Evolutionary conservation across 2,888 invertebrate genomes (phyloP).

Genomic region (Hydrotaea diabolus): DNA sequence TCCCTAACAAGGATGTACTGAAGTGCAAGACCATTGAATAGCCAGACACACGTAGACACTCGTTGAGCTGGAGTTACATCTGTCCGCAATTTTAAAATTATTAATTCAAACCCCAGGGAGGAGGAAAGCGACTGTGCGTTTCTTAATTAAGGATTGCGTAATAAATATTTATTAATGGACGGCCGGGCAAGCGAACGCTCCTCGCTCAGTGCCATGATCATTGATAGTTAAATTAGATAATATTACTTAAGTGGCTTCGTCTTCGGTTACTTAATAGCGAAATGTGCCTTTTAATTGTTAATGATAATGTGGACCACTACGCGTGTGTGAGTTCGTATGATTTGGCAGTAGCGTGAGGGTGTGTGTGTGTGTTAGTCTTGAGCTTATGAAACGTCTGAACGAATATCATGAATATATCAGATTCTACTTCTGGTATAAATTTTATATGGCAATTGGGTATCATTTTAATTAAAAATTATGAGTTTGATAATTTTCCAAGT

Average conservation of each 20-base stretch:
- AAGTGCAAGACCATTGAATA: no score
- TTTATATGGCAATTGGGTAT: slow-evolving; percentile 33
- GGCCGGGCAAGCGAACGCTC: neutral
- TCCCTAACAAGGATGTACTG: neutral
- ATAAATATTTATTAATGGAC: slow-evolving; percentile 26
- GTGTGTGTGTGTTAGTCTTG: neutral
- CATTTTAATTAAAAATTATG: slow-evolving; percentile 58
- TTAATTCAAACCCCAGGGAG: neutral
- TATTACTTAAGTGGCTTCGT: slow-evolving; percentile 19
- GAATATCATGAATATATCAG: neutral
- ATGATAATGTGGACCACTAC: neutral
- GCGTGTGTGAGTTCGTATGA: neutral
- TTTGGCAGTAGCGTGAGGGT: neutral
- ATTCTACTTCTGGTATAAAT: neutral
- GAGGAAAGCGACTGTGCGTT: neutral
- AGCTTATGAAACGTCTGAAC: neutral
- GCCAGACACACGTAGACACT: no score
- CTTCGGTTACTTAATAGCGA: slow-evolving; percentile 19
- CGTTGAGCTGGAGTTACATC: neutral
- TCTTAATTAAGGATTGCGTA: slow-evolving; percentile 9
- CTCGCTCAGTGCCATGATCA: neutral
- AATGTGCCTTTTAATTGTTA: slow-evolving; percentile 39
- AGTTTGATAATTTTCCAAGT: neutral
- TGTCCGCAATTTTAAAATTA: neutral
- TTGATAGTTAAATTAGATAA: slow-evolving; percentile 22